Conservation (phyloP, 2,113 vertebrate species). For the Macrotis lagotis region DNA sequence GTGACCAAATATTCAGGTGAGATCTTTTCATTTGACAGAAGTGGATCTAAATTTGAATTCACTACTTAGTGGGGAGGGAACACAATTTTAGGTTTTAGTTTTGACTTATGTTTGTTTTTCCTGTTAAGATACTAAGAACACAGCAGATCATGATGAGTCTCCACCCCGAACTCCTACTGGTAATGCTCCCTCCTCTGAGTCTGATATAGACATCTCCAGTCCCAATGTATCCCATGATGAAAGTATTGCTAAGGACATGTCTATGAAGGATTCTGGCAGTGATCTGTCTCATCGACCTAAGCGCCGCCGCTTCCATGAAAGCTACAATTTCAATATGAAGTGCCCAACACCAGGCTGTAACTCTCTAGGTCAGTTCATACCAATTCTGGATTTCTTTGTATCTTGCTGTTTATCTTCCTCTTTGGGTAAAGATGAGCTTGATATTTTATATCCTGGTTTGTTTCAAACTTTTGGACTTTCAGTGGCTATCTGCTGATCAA, state of each 20-base stretch:
- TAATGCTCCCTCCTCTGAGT: slow-evolving; percentile 98
- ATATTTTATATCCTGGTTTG: neutral
- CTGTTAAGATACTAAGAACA: slow-evolving; percentile 90
- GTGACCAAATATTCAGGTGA: too few relatives aligned
- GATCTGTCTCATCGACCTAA: slow-evolving; percentile 97
- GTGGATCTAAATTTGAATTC: too few relatives aligned
- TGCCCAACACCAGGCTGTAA: slow-evolving; percentile 98
- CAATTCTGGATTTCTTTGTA: neutral
- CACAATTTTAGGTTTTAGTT: slow-evolving; percentile 20
- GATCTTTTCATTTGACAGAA: too few relatives aligned
- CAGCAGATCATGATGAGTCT: slow-evolving; percentile 95
- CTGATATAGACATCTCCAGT: slow-evolving; percentile 98
- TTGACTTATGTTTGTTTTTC: slow-evolving; percentile 26
- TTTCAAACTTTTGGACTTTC: neutral
- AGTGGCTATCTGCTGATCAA: neutral
- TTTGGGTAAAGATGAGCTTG: neutral
- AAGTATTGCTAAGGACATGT: slow-evolving; percentile 94
- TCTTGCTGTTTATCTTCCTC: neutral
- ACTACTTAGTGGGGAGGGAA: too few relatives aligned
- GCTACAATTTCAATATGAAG: slow-evolving; percentile 99
- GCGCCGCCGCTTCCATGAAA: slow-evolving; percentile 97
- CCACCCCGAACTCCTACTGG: slow-evolving; percentile 97
- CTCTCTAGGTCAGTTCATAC: slow-evolving; percentile 89
- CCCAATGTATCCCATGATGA: slow-evolving; percentile 97
- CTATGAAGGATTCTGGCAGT: slow-evolving; percentile 95